Evolutionary conservation across 2,888 invertebrate species (phyloP).

Genomic region (Heliconius sara): DNA sequence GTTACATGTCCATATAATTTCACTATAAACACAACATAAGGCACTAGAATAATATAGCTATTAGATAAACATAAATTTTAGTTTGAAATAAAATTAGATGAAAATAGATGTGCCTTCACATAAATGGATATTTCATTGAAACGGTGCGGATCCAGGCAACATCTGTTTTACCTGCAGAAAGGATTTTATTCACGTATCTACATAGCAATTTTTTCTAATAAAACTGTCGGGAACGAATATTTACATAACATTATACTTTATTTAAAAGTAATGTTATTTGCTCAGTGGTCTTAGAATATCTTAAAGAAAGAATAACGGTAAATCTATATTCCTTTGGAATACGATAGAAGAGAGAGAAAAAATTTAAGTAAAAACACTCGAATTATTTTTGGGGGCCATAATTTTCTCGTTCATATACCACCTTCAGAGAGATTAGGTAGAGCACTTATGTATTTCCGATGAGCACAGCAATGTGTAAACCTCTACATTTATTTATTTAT

Average conservation of each 20-base stretch:
- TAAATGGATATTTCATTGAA: conserved; percentile 36
- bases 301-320: background rate
- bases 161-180: conserved; percentile 47
- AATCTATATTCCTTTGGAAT: background rate
- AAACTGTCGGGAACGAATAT: conserved; percentile 38
- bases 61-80: background rate
- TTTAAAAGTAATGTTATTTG: conserved; percentile 23
- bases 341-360: background rate
- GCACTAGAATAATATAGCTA: background rate
- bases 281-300: background rate
- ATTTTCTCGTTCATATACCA: too few relatives aligned
- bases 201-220: conserved; percentile 30
- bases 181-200: conserved; percentile 45
- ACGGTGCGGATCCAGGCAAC: conserved; percentile 46
- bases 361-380: background rate
- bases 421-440: too few relatives aligned
- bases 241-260: conserved; percentile 40
- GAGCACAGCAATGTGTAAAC: too few relatives aligned
- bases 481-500: too few relatives aligned
- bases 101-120: conserved; percentile 11
- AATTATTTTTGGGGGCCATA: background rate
- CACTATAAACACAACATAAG: background rate
- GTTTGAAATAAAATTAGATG: conserved; percentile 12
- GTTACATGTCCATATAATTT: background rate
- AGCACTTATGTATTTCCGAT: too few relatives aligned